Evolutionary conservation across 2,113 vertebrate species (phyloP).

Genomic region (Spea multiplicata): DNA sequence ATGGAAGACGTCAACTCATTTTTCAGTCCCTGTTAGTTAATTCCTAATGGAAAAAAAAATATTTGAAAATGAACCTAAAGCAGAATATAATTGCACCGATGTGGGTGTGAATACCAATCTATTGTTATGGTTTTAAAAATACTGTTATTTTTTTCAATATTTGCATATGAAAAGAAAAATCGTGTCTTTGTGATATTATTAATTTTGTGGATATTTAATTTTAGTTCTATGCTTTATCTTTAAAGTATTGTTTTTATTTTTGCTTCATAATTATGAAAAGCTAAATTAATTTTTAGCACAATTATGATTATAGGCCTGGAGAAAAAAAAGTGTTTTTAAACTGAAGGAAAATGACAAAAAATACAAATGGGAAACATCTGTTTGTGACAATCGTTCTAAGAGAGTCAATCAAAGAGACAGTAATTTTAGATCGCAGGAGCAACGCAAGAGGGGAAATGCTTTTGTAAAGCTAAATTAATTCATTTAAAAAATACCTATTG

Average conservation of each 20-base stretch:
- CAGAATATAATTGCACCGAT: not conserved
- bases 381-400: not conserved
- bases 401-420: not conserved
- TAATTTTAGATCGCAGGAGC: too few relatives aligned
- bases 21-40: too few relatives aligned
- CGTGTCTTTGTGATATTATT: not conserved
- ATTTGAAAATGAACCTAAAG: too few relatives aligned
- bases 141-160: conserved; percentile 13
- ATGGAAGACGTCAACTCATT: too few relatives aligned
- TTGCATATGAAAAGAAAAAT: conserved; percentile 21
- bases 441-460: too few relatives aligned
- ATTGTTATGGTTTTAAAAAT: not conserved
- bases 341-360: not conserved
- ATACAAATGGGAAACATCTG: conserved; percentile 7
- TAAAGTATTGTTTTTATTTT: not conserved
- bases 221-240: not conserved
- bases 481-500: too few relatives aligned
- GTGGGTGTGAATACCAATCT: not conserved
- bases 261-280: too few relatives aligned
- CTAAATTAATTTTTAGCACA: too few relatives aligned
- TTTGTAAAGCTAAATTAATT: too few relatives aligned
- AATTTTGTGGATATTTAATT: not conserved
- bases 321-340: conserved; percentile 1
- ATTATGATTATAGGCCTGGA: not conserved
- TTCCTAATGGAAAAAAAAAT: too few relatives aligned